Conservation (phyloP, 2,113 vertebrate species). For the Chaetura pelagica region DNA sequence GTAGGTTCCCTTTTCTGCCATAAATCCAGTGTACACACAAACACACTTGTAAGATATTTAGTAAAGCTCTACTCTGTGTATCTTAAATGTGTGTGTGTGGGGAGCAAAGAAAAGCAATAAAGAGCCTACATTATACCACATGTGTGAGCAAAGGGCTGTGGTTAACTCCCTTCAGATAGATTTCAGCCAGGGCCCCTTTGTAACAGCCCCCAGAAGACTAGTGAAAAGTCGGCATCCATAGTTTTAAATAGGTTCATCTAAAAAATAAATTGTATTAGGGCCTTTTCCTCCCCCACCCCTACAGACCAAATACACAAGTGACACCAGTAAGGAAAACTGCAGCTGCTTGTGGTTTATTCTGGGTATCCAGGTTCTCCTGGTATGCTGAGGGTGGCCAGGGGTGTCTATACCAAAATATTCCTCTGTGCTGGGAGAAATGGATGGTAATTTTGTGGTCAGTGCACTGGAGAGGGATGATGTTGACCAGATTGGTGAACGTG, state of each 20-base stretch:
- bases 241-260: slow-evolving; percentile 64
- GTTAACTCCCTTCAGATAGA: slow-evolving; percentile 70
- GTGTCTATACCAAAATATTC: background rate
- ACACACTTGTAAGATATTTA: slow-evolving; percentile 41
- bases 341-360: background rate
- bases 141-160: slow-evolving; percentile 52
- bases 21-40: background rate
- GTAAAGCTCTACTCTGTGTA: background rate
- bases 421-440: background rate
- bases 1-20: slow-evolving; percentile 14
- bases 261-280: slow-evolving; percentile 62
- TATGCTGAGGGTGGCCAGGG: background rate
- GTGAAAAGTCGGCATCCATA: slow-evolving; percentile 57
- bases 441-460: background rate
- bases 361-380: background rate
- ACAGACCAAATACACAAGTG: slow-evolving; percentile 21
- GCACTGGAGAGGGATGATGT: background rate
- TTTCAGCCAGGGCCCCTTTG: slow-evolving; percentile 60
- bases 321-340: background rate
- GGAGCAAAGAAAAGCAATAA: slow-evolving; percentile 67
- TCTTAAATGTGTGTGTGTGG: background rate
- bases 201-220: slow-evolving; percentile 65
- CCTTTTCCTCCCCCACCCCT: background rate
- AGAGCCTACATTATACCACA: slow-evolving; percentile 61
- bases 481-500: background rate